phyloP scores from a whole-genome alignment of 64 coral and sea anemone genomes.

The Stichodactyla mertensii region DNA sequence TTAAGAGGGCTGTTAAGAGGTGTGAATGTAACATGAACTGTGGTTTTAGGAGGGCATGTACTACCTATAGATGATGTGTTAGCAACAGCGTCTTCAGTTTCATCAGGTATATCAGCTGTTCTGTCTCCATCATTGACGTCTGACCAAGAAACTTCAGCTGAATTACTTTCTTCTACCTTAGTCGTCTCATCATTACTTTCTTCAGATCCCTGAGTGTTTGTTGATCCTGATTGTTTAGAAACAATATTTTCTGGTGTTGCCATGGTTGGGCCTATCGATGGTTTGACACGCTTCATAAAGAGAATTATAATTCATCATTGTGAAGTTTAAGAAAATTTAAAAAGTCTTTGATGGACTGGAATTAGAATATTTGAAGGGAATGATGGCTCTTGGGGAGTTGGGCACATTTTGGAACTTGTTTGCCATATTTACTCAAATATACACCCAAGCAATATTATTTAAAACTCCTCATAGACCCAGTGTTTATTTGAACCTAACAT shows the following conservation, averaged over 20 bases:
- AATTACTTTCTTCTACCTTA: background rate
- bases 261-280: conserved; percentile 10
- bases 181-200: background rate
- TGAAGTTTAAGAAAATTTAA: no score
- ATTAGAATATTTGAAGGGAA: no score
- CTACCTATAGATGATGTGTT: background rate
- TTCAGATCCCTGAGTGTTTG: background rate
- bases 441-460: no score
- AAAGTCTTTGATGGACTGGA: no score
- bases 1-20: conserved; percentile 26
- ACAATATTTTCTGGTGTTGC: background rate
- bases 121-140: background rate
- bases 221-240: background rate
- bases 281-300: background rate
- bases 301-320: background rate
- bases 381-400: no score
- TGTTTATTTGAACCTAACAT: no score
- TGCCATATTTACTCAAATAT: no score
- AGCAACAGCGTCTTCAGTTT: background rate
- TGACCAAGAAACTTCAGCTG: conserved; percentile 11
- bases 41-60: background rate
- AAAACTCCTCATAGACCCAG: no score
- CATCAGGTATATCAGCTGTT: background rate
- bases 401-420: no score
- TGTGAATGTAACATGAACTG: conserved; percentile 25